phyloP scores from a whole-genome alignment of 2,888 invertebrate species.

The Heliothis peltigera region DNA sequence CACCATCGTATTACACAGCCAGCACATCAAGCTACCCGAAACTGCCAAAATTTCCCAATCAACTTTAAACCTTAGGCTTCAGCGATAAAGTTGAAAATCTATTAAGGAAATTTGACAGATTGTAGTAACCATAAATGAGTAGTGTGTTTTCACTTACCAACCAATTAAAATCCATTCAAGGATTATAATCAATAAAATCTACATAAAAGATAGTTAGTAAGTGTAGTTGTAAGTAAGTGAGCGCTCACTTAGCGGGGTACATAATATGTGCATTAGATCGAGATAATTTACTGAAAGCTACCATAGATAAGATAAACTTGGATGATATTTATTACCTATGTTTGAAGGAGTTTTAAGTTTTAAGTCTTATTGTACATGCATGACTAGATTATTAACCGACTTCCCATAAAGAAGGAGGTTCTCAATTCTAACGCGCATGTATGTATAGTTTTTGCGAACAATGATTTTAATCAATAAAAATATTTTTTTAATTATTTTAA shows the following conservation, averaged over 20 bases:
- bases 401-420: too few species aligned
- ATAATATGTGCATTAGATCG: slow-evolving; percentile 54
- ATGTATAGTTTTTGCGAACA: too few species aligned
- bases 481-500: too few species aligned
- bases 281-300: slow-evolving; percentile 49
- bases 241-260: slow-evolving; percentile 32
- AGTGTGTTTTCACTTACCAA: slow-evolving; percentile 3
- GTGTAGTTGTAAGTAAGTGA: slow-evolving; percentile 16
- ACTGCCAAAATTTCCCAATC: too few species aligned
- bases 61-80: too few species aligned
- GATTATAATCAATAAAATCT: slow-evolving; percentile 34
- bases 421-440: too few species aligned
- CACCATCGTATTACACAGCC: too few species aligned
- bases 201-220: slow-evolving; percentile 35
- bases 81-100: too few species aligned
- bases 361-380: neutral
- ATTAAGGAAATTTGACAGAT: too few species aligned
- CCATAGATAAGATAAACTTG: slow-evolving; percentile 52
- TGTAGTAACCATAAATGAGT: neutral
- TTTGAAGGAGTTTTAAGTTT: neutral
- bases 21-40: too few species aligned
- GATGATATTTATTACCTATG: slow-evolving; percentile 21
- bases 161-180: slow-evolving; percentile 35
- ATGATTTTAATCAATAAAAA: too few species aligned
- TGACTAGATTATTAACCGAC: too few species aligned